phyloP scores from a whole-genome alignment of 2,888 invertebrate genomes.

The Napeogenes inachia region DNA sequence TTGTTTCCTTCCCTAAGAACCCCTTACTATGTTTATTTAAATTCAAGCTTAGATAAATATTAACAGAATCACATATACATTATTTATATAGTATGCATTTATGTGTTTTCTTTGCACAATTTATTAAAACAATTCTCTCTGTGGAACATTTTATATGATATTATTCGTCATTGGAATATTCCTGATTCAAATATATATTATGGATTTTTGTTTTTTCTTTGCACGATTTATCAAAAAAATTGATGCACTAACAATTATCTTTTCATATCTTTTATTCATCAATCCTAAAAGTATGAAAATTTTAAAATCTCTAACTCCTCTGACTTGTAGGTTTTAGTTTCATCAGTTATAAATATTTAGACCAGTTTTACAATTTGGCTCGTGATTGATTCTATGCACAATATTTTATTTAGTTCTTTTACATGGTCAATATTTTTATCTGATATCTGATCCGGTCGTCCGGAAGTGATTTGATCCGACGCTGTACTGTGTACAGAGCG shows the following conservation, averaged over 20 bases:
- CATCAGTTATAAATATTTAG: neutral
- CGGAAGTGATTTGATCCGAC: constrained; percentile 8
- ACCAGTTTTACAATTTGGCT: constrained; percentile 6
- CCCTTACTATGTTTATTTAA: neutral
- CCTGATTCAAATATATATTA: too few relatives aligned
- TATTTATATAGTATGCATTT: too few relatives aligned
- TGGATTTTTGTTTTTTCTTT: too few relatives aligned
- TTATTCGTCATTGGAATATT: too few relatives aligned
- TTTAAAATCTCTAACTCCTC: too few relatives aligned
- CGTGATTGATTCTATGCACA: neutral
- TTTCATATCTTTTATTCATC: too few relatives aligned
- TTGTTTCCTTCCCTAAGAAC: constrained; percentile 52
- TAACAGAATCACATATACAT: too few relatives aligned
- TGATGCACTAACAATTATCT: too few relatives aligned
- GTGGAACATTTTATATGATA: too few relatives aligned
- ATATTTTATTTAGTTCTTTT: constrained; percentile 11
- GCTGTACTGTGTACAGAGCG: constrained; percentile 3
- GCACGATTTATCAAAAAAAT: too few relatives aligned
- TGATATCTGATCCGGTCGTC: constrained; percentile 11
- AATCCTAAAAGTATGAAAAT: too few relatives aligned
- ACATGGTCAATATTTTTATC: constrained; percentile 20
- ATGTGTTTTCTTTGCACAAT: constrained; percentile 6
- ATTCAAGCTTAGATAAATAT: neutral
- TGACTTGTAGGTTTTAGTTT: neutral
- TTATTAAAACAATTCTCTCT: too few relatives aligned